These are phyloP conservation scores for Melanargia galathea DNA, from an alignment of 2,888 invertebrate species.

Conservation along the genomic window DNA sequence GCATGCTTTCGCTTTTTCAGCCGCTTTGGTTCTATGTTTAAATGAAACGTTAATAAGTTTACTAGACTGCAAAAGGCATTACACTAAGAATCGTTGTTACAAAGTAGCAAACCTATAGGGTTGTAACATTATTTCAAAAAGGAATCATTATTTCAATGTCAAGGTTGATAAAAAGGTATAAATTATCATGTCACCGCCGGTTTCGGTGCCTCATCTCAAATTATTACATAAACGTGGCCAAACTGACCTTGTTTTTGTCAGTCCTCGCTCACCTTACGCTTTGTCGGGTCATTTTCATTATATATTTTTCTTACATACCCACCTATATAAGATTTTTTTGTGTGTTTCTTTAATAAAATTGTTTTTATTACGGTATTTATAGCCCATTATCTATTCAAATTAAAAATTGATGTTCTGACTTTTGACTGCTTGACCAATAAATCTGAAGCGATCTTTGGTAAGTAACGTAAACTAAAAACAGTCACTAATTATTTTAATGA, in stretches of 20 bases:
- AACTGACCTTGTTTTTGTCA: slow-evolving; percentile 53
- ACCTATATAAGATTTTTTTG: neutral
- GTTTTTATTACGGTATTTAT: neutral
- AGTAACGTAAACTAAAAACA: neutral
- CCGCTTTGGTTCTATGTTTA: too few species aligned
- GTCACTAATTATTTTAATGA: neutral
- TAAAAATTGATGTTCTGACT: neutral
- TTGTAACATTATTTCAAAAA: neutral
- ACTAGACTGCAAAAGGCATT: too few species aligned
- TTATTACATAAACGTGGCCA: slow-evolving; percentile 58
- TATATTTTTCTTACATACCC: slow-evolving; percentile 26
- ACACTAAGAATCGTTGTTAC: too few species aligned
- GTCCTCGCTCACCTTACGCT: slow-evolving; percentile 49
- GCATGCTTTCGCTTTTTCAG: too few species aligned
- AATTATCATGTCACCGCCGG: slow-evolving; percentile 42
- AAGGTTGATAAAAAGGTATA: slow-evolving; percentile 49
- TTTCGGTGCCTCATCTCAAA: slow-evolving; percentile 46
- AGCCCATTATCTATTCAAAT: neutral
- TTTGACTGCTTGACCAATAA: neutral
- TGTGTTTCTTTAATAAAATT: neutral
- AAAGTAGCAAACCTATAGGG: neutral
- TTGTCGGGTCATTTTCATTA: slow-evolving; percentile 45
- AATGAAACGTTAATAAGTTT: too few species aligned
- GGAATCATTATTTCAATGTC: slow-evolving; percentile 47
- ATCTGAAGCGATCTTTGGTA: too few species aligned